Base-by-base conservation (phyloP, 1,140 invertebrate species). In the Steinernema khuongi region DNA sequence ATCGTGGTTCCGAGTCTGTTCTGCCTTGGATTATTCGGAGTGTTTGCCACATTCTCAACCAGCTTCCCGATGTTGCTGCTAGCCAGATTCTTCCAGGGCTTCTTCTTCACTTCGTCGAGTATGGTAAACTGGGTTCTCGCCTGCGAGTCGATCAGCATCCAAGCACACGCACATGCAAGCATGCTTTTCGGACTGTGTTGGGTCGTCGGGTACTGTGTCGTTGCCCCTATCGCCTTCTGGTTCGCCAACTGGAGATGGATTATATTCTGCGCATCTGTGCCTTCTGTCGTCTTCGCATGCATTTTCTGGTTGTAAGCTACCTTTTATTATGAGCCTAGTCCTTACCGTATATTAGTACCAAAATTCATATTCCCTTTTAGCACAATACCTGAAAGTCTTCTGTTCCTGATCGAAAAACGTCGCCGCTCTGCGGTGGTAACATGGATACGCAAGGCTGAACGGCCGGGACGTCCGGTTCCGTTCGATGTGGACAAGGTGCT, bases 151-250 rank as follows among this genome's bases (percentile, higher is more conserved):
- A 72, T 72, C 71, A 73, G 69, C 30, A 0, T 67, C 17, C 32
- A 29, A 67, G 19, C 30, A 18, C 71, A 72, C 70, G 41, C 71
- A 73, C 19, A n/a, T 22, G 32, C 50, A 17, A 44, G 32, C 43
- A 60, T 72, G 32, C 18, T 72, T 22, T 72, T 72, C 67, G 71
- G 71, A 1, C n/a, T 72, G 17, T 50, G 17, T 29, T 72, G 71
- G 71, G 71, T 72, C 1, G 44, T 72, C n/a, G 71, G 71, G n/a
- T 72, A 72, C 28, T 36, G 32, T 72, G 19, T 19, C 31, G 71
- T 72, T 22, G 41, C 71, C 17, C 31, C 44, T 68, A 71, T 72
- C 44, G 71, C 71, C 14, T 31, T 22, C 30, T 72, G 72, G 22
- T 17, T 72, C 1, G 68, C 18, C 17, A 60, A 71, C 44, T 72